A percentile compares a stretch with the other conserved stretches of the same genome.
Evolutionary conservation across 2,797 vertebrate genomes (phyloP).

Genomic region (Rhinella marina): DNA sequence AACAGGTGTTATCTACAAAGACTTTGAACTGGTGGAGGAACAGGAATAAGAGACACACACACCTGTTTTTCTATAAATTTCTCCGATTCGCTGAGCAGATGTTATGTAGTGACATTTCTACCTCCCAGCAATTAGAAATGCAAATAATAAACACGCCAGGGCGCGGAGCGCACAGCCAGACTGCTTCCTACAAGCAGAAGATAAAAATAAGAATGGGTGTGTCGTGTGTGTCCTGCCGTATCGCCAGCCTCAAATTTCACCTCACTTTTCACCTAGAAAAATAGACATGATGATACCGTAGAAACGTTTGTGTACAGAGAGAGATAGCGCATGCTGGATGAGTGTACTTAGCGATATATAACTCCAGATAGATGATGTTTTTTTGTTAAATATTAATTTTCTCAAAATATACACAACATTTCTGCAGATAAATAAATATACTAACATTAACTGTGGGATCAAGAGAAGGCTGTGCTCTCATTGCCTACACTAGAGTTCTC

Average conservation of each 20-base stretch:
- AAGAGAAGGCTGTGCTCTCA: no score
- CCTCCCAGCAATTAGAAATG: slow-evolving; percentile 39
- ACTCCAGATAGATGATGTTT: background rate
- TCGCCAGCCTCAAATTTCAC: background rate
- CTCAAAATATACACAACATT: background rate
- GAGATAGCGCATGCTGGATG: background rate
- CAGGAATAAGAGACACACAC: slow-evolving; percentile 33
- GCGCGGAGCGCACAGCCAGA: slow-evolving; percentile 15
- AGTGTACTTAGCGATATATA: background rate
- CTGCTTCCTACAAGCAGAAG: background rate
- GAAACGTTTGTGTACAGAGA: background rate
- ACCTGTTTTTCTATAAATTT: slow-evolving; percentile 39
- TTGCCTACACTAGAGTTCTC: no score
- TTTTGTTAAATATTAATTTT: background rate
- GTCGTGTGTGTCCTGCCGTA: background rate
- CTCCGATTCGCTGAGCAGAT: slow-evolving; percentile 50
- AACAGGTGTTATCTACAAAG: slow-evolving; percentile 52
- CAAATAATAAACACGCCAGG: slow-evolving; percentile 49
- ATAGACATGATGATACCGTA: background rate
- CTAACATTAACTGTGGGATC: no score
- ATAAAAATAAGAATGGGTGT: slow-evolving; percentile 40
- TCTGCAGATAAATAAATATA: background rate
- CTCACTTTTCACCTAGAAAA: background rate
- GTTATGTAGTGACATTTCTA: slow-evolving; percentile 50
- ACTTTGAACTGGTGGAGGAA: slow-evolving; percentile 26